Evolutionary conservation across 1,140 invertebrate species (phyloP).

Genomic region (Solenopsis fugax): DNA sequence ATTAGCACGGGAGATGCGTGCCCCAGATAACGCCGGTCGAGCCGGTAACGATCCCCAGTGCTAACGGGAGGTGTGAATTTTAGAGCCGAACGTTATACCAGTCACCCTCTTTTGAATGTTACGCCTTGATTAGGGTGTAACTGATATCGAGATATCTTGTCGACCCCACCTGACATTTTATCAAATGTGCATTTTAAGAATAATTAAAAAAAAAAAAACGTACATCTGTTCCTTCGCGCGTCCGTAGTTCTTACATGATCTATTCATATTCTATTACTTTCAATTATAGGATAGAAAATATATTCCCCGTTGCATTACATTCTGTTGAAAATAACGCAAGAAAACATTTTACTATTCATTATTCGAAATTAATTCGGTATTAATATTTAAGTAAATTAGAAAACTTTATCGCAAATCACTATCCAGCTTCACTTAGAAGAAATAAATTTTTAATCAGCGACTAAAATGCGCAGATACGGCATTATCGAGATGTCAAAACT

Average conservation of each 20-base stretch:
- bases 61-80: constrained; percentile 67
- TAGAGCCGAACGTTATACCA: constrained; percentile 55
- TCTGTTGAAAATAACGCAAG: background rate
- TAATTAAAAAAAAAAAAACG: background rate
- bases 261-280: too few species aligned
- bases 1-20: constrained; percentile 42
- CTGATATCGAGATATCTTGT: constrained; percentile 35
- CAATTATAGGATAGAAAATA: background rate
- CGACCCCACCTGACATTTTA: background rate
- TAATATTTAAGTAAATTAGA: constrained; percentile 4
- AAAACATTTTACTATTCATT: background rate
- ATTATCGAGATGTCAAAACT: constrained; percentile 50
- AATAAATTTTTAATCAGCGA: constrained; percentile 35
- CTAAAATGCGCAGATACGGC: background rate
- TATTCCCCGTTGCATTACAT: background rate
- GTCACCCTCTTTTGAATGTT: constrained; percentile 27
- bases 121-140: constrained; percentile 25
- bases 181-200: constrained; percentile 17
- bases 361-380: background rate
- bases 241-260: too few species aligned
- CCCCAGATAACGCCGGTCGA: constrained; percentile 68
- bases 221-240: too few species aligned
- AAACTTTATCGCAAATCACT: constrained; percentile 2
- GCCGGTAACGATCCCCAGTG: constrained; percentile 67
- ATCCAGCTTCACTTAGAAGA: background rate